A percentile compares a stretch with the other conserved stretches of the same genome.
Conservation (phyloP, 2,797 vertebrate genomes). For the Basileuterus tristriatus region DNA sequence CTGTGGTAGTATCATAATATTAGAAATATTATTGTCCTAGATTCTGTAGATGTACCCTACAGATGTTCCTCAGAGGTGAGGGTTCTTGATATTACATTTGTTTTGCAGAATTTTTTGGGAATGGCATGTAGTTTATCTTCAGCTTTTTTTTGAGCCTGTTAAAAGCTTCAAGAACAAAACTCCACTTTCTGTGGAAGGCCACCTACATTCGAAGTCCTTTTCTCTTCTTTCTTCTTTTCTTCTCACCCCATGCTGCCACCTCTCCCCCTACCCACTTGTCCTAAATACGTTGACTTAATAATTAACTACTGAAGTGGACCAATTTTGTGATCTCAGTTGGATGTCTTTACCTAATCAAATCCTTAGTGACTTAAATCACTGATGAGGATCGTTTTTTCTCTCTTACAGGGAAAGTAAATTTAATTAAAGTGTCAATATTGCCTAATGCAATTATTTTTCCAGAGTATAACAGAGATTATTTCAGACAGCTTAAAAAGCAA, state of each 20-base stretch:
- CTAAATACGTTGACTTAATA: not conserved
- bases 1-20: not conserved
- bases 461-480: slow-evolving; percentile 46
- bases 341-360: slow-evolving; percentile 57
- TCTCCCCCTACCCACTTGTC: not conserved
- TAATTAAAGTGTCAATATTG: slow-evolving; percentile 73
- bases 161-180: not conserved
- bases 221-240: not conserved
- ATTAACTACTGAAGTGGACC: not conserved
- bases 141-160: not conserved
- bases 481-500: slow-evolving; percentile 50
- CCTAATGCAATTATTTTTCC: slow-evolving; percentile 62
- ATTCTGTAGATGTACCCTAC: not conserved
- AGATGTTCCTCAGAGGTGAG: not conserved
- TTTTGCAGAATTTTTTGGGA: not conserved
- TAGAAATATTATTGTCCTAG: not conserved
- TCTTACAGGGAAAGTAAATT: slow-evolving; percentile 53
- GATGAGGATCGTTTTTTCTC: slow-evolving; percentile 32
- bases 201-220: not conserved
- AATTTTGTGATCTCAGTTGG: slow-evolving; percentile 26
- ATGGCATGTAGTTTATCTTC: not conserved
- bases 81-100: not conserved
- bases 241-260: too few species aligned
- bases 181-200: not conserved
- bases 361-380: slow-evolving; percentile 47